Percentiles rank a stretch among this genome's conserved stretches.
These are phyloP conservation scores for Dendroctonus valens DNA, from an alignment of 1,140 invertebrate species.

Conservation along the genomic window DNA sequence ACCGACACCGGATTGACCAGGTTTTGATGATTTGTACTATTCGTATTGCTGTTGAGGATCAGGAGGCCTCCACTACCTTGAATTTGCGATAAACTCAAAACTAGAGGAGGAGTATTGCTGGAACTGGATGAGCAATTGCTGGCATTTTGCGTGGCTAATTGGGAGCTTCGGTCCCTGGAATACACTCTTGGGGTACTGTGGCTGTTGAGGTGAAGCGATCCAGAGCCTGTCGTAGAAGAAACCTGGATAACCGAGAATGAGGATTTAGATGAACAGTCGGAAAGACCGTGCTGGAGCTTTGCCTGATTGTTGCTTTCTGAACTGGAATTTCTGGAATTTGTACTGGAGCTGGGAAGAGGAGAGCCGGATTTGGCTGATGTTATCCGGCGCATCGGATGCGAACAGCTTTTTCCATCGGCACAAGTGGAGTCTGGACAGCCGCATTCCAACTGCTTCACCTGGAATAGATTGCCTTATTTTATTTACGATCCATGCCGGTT, in stretches of 20 bases:
- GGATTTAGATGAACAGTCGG: no score
- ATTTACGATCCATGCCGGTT: no score
- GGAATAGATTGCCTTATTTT: background rate
- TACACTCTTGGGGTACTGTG: conserved; percentile 62
- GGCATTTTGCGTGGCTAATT: conserved; percentile 36
- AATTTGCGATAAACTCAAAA: conserved; percentile 81
- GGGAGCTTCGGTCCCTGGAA: conserved; percentile 62
- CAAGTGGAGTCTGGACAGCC: conserved; percentile 72
- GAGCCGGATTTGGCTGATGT: conserved; percentile 58
- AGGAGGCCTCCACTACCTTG: conserved; percentile 77
- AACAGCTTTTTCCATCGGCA: conserved; percentile 68
- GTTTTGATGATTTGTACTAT: conserved; percentile 54
- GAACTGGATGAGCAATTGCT: conserved; percentile 46
- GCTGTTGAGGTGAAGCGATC: conserved; percentile 49
- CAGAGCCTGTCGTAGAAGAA: conserved; percentile 62
- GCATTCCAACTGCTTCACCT: conserved; percentile 68
- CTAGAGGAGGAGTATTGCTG: conserved; percentile 62
- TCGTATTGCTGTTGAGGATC: conserved; percentile 72
- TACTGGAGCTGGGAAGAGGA: conserved; percentile 44
- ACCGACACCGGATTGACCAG: conserved; percentile 63
- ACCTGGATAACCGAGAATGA: conserved; percentile 47
- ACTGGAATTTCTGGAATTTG: conserved; percentile 44
- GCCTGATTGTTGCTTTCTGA: conserved; percentile 44
- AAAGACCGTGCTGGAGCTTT: background rate
- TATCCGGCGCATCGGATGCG: conserved; percentile 67